phyloP scores from a whole-genome alignment of 2,797 vertebrate genomes.

The Mormyrus hasselquistii region DNA sequence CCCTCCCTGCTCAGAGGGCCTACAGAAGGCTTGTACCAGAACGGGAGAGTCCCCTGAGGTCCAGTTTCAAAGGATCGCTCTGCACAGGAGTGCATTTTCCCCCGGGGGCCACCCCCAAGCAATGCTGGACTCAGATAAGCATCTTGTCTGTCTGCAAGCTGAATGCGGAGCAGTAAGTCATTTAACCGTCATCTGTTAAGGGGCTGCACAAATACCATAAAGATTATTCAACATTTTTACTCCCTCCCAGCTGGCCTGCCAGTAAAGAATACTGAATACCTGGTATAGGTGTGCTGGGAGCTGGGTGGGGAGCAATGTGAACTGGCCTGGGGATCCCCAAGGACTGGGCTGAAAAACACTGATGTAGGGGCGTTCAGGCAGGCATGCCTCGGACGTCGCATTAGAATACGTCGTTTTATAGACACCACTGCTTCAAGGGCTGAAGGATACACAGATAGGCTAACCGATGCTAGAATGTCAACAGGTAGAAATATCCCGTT shows the following conservation, averaged over 20 bases:
- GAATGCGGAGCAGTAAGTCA: not conserved
- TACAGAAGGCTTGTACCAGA: not conserved
- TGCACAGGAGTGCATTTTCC: not conserved
- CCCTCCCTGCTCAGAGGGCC: not conserved
- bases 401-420: not conserved
- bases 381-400: not conserved
- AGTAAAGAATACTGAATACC: not conserved
- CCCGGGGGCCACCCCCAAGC: not conserved
- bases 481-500: not conserved
- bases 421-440: not conserved
- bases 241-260: not conserved
- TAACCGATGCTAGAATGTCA: not conserved
- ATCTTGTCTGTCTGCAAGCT: not conserved
- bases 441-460: not conserved
- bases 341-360: not conserved
- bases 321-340: not conserved
- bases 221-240: not conserved
- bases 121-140: not conserved
- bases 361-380: not conserved
- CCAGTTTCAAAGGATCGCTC: not conserved
- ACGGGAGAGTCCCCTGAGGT: not conserved
- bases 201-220: not conserved
- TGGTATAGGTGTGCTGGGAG: not conserved
- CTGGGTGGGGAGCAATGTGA: not conserved
- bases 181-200: not conserved